phyloP scores from a whole-genome alignment of 2,888 invertebrate genomes.

The Callinectes sapidus region DNA sequence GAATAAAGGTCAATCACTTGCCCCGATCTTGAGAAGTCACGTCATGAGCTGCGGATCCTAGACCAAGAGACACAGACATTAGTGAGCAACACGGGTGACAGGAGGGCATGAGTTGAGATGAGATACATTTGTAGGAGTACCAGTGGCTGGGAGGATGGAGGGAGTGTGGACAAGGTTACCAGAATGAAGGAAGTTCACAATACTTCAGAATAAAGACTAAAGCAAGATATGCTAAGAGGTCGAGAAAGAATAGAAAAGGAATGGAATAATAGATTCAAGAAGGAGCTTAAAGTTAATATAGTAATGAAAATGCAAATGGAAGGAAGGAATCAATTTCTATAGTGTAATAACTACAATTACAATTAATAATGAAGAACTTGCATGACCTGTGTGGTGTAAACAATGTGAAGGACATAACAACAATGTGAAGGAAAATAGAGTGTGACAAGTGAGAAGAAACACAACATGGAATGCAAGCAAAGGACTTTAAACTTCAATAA shows the following conservation, averaged over 20 bases:
- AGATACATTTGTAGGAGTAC: background rate
- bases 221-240: background rate
- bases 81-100: constrained; percentile 30
- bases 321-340: too few relatives aligned
- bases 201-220: too few relatives aligned
- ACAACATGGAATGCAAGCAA: background rate
- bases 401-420: too few relatives aligned
- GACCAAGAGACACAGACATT: constrained; percentile 43
- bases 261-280: too few relatives aligned
- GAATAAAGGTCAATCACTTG: constrained; percentile 47
- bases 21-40: constrained; percentile 41
- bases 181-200: background rate
- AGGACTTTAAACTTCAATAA: too few relatives aligned
- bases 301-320: too few relatives aligned
- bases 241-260: too few relatives aligned
- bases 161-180: background rate
- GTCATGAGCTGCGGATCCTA: constrained; percentile 50
- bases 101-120: background rate
- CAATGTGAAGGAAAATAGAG: background rate
- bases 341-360: too few relatives aligned
- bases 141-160: background rate
- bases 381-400: too few relatives aligned
- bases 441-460: background rate
- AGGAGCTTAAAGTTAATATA: too few relatives aligned
- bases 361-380: too few relatives aligned